These are phyloP conservation scores for Sturnira hondurensis DNA, from an alignment of 2,113 vertebrate species.

Conservation along the genomic window DNA sequence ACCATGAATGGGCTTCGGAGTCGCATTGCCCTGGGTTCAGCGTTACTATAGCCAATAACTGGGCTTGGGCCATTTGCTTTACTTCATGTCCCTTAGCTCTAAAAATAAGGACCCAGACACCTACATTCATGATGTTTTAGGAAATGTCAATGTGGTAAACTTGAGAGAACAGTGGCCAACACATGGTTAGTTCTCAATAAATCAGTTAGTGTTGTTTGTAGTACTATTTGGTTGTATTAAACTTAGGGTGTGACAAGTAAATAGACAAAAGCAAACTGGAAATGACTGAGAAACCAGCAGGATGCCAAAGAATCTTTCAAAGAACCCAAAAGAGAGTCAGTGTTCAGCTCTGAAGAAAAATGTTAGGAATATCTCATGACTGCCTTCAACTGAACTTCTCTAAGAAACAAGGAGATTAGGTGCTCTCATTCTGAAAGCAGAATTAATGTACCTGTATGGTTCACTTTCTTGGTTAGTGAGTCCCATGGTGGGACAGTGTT, in stretches of 20 bases:
- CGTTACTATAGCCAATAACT: background rate
- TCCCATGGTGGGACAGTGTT: background rate
- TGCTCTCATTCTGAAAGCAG: constrained; percentile 3
- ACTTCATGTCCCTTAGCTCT: background rate
- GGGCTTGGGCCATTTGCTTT: background rate
- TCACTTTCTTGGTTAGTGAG: background rate
- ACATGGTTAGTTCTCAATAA: background rate
- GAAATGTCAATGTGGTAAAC: background rate
- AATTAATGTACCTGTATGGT: background rate
- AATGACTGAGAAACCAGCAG: background rate
- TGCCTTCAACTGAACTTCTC: background rate
- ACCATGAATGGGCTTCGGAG: background rate
- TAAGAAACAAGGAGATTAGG: background rate
- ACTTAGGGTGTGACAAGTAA: background rate
- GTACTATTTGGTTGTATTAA: background rate
- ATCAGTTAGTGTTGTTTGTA: background rate
- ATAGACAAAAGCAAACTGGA: background rate
- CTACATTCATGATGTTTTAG: background rate
- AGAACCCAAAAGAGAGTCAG: background rate
- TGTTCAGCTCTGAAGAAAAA: background rate
- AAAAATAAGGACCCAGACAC: background rate
- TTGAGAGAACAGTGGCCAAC: background rate
- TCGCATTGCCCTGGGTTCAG: too few relatives aligned
- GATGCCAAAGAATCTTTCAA: background rate
- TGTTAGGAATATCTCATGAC: background rate